A percentile compares a stretch with the other conserved stretches of the same genome.
Conservation (phyloP, 2,113 vertebrate genomes). For the Phalacrocorax aristotelis region DNA sequence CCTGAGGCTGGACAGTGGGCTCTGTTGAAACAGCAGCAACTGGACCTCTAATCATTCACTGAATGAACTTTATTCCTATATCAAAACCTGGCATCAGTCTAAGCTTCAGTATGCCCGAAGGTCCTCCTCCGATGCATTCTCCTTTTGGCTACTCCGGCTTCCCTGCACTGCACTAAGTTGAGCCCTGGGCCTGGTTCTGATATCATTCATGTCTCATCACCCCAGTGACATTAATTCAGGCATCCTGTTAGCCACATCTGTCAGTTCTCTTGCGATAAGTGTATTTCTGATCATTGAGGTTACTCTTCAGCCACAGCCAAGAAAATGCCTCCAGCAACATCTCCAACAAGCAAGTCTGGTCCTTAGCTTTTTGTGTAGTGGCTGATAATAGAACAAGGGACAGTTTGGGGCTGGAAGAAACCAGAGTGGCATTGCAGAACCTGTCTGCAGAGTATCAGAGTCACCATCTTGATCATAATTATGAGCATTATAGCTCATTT, state of each 20-base stretch:
- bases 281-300: not conserved
- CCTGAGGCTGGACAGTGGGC: not conserved
- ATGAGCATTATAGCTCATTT: fast-evolving
- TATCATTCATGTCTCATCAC: not conserved
- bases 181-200: not conserved
- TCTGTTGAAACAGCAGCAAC: not conserved
- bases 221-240: fast-evolving
- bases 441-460: not conserved
- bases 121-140: not conserved
- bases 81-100: not conserved
- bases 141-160: not conserved
- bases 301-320: not conserved
- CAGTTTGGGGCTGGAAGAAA: not conserved
- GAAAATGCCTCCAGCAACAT: not conserved
- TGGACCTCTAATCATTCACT: not conserved
- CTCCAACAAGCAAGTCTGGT: not conserved
- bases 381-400: not conserved
- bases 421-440: not conserved
- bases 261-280: not conserved
- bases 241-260: not conserved
- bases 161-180: not conserved
- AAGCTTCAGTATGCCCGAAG: not conserved
- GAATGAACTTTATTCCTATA: not conserved
- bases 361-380: not conserved
- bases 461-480: not conserved